Percentiles rank a stretch among this genome's conserved stretches.
These are phyloP conservation scores for Galerucella nymphaeae DNA, from an alignment of 2,888 invertebrate species.

Conservation along the genomic window DNA sequence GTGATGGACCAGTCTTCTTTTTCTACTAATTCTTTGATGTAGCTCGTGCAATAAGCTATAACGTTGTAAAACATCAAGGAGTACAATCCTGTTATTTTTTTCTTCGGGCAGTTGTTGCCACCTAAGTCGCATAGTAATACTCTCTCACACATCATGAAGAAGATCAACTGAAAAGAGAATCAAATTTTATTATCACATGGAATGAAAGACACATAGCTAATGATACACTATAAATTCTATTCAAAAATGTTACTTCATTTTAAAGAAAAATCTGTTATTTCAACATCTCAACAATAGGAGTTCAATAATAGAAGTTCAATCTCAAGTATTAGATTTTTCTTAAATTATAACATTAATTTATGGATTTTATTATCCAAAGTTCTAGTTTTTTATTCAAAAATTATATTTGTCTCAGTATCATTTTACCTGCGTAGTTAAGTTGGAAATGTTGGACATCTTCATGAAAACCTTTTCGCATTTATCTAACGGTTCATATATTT, in stretches of 20 bases:
- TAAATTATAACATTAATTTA: no score
- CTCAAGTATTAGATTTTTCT: no score
- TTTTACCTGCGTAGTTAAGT: constrained; percentile 75
- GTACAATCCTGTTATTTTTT: constrained; percentile 75
- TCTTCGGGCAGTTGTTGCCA: constrained; percentile 63
- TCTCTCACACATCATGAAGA: constrained; percentile 79
- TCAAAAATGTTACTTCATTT: no score
- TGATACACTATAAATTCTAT: no score
- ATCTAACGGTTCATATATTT: constrained; percentile 72
- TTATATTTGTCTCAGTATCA: neutral
- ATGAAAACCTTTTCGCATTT: constrained; percentile 74
- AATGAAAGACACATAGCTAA: constrained; percentile 16
- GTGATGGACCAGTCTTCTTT: constrained; percentile 84
- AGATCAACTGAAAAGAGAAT: constrained; percentile 70
- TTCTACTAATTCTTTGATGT: constrained; percentile 78
- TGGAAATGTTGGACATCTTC: constrained; percentile 77
- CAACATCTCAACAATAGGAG: no score
- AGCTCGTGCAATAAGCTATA: constrained; percentile 80
- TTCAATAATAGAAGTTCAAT: no score
- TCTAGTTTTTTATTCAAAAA: no score
- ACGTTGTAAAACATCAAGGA: constrained; percentile 87
- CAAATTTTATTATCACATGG: neutral
- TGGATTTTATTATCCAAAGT: no score
- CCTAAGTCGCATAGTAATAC: constrained; percentile 68
- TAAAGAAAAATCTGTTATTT: no score